Base-by-base conservation (phyloP, 1,140 invertebrate genomes). In the Geopemphigus sp. region DNA sequence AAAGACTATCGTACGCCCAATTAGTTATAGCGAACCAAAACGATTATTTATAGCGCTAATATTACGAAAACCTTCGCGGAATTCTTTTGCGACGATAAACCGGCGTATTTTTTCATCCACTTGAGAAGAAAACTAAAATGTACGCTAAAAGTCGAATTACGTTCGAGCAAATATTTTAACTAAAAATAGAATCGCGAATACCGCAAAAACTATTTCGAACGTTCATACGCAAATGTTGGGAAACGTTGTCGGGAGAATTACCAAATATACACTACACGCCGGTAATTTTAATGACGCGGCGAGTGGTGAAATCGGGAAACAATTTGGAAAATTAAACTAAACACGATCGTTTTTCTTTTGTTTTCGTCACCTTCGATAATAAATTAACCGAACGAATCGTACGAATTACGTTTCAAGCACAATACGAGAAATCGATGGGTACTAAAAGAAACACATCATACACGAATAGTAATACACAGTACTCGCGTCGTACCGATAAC, bases 161-260 rank as follows among this genome's bases (percentile, higher is more conserved):
- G n/a, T 39, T 45, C 10, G 4, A 39, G 5, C 19, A 68, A 50
- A 68, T 68, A 50, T 68, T 50, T 68, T 26, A 47, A 50, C 45
- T 2, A 47, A 24, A 26, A 47, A 68, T 47, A 66, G 6, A 66
- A 66, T 22, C 22, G n/a, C 32, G 8, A 45, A 47, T 47, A 47
- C n/a, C n/a, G 22, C n/a, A 5, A 47, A 47, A 68, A 68, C 14
- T 68, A 68, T 68, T 66, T 64, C 17, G n/a, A n/a, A n/a, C n/a
- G n/a, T n/a, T n/a, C n/a, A n/a, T n/a, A n/a, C n/a, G n/a, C n/a
- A 39, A 64, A 64, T 22, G 17, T 39, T 29, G 11, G 0, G 32
- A 11, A 39, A 64, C 11, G n/a, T 64, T 32, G 17, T 19, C 14
- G 8, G 15, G 17, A 39, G 19, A 14, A 22, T 22, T 64, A 45